Conservation (phyloP, 2,797 vertebrate species). For the Lacerta viridis region DNA sequence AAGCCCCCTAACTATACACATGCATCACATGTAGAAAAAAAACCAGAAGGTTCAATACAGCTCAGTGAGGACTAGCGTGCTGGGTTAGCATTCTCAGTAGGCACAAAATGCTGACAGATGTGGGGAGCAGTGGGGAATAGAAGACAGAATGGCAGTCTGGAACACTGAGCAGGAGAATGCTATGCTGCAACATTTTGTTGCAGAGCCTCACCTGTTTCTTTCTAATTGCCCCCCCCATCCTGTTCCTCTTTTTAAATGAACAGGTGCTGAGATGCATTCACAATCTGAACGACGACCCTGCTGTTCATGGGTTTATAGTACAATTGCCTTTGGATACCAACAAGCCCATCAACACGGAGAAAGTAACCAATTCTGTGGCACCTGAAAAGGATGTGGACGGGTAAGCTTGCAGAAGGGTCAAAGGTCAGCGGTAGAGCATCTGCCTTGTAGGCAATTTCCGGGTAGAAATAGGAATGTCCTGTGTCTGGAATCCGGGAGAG, state of each 20-base stretch:
- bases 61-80: too few relatives aligned
- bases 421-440: too few relatives aligned
- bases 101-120: too few relatives aligned
- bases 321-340: constrained; percentile 95
- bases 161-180: neutral
- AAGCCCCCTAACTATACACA: too few relatives aligned
- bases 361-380: constrained; percentile 90
- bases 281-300: constrained; percentile 91
- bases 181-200: neutral
- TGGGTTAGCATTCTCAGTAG: too few relatives aligned
- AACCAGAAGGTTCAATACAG: too few relatives aligned
- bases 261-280: constrained; percentile 90
- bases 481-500: too few relatives aligned
- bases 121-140: neutral
- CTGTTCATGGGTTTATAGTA: constrained; percentile 94
- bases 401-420: constrained; percentile 71
- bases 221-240: neutral
- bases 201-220: neutral
- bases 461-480: too few relatives aligned
- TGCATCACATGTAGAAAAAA: too few relatives aligned
- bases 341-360: constrained; percentile 91
- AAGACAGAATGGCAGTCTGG: neutral
- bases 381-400: constrained; percentile 97
- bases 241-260: constrained; percentile 41
- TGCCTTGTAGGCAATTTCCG: too few relatives aligned